A percentile compares a stretch with the other conserved stretches of the same genome.
Conservation (phyloP, 2,797 vertebrate genomes). For the Arctocebus calabarensis region DNA sequence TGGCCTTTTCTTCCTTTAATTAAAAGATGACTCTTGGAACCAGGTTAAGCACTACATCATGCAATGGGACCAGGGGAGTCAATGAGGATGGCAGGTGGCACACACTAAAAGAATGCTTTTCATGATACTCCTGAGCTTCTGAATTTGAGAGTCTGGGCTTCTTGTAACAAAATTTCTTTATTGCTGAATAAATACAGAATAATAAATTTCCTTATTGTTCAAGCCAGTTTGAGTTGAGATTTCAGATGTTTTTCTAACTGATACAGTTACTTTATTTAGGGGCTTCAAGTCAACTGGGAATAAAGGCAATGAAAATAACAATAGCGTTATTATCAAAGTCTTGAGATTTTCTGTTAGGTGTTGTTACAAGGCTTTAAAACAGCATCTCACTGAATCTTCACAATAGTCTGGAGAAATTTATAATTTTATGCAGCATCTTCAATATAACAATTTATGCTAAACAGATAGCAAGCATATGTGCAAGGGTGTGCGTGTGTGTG, state of each 20-base stretch:
- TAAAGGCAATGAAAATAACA: constrained; percentile 17
- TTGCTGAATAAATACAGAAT: constrained; percentile 30
- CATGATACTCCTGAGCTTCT: neutral
- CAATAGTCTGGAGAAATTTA: neutral
- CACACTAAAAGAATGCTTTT: neutral
- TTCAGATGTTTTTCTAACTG: constrained; percentile 29
- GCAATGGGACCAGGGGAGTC: neutral
- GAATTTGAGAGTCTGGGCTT: neutral
- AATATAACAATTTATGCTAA: constrained; percentile 43
- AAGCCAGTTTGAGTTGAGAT: neutral
- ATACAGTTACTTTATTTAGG: constrained; percentile 13
- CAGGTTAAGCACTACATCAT: neutral
- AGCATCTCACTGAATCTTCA: constrained; percentile 36
- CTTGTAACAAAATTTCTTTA: neutral
- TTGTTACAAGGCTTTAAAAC: neutral
- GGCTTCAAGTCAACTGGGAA: constrained; percentile 2
- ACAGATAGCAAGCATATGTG: neutral
- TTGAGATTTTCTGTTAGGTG: neutral
- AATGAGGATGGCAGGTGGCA: neutral
- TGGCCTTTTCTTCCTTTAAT: constrained; percentile 9
- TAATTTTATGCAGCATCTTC: constrained; percentile 5
- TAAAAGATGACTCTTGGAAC: neutral
- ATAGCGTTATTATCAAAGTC: neutral
- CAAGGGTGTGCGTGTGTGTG: neutral
- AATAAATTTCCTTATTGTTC: constrained; percentile 31